A percentile compares a stretch with the other conserved stretches of the same genome.
Conservation (phyloP, 2,888 invertebrate genomes). For the Rambutsinella grinnellia region DNA sequence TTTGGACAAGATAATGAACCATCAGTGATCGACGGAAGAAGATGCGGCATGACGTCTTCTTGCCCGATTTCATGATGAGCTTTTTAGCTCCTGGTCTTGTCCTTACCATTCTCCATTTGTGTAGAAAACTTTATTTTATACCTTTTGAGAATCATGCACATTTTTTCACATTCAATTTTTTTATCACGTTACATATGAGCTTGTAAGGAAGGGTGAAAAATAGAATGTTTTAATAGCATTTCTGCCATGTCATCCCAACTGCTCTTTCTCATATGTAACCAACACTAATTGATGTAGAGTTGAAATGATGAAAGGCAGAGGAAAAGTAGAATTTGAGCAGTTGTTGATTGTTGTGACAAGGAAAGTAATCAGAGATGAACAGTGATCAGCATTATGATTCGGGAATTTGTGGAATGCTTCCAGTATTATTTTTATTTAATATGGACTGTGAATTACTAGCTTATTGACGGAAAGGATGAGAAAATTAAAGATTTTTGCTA, state of each 20-base stretch:
- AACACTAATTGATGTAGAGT: slow-evolving; percentile 60
- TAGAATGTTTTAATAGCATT: slow-evolving; percentile 3
- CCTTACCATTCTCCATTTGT: background rate
- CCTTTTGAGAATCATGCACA: background rate
- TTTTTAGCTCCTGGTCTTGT: slow-evolving; percentile 52
- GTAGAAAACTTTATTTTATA: too few relatives aligned
- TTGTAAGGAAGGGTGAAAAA: background rate
- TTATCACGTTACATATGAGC: too few relatives aligned
- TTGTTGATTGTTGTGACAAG: background rate
- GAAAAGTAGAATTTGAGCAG: background rate
- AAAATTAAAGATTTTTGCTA: too few relatives aligned
- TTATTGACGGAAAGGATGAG: too few relatives aligned
- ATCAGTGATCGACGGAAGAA: slow-evolving; percentile 54
- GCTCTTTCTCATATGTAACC: slow-evolving; percentile 52
- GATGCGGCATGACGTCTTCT: slow-evolving; percentile 46
- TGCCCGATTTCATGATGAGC: slow-evolving; percentile 31
- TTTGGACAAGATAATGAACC: too few relatives aligned
- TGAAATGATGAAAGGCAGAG: slow-evolving; percentile 21
- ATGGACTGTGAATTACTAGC: too few relatives aligned
- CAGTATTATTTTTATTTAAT: too few relatives aligned
- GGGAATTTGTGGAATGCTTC: too few relatives aligned
- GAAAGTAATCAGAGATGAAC: too few relatives aligned
- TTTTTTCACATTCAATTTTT: background rate
- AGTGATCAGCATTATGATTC: too few relatives aligned
- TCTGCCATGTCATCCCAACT: slow-evolving; percentile 58